Percentiles rank a stretch among this genome's conserved stretches.
Conservation (phyloP, 2,113 vertebrate genomes). For the Perca flavescens region DNA sequence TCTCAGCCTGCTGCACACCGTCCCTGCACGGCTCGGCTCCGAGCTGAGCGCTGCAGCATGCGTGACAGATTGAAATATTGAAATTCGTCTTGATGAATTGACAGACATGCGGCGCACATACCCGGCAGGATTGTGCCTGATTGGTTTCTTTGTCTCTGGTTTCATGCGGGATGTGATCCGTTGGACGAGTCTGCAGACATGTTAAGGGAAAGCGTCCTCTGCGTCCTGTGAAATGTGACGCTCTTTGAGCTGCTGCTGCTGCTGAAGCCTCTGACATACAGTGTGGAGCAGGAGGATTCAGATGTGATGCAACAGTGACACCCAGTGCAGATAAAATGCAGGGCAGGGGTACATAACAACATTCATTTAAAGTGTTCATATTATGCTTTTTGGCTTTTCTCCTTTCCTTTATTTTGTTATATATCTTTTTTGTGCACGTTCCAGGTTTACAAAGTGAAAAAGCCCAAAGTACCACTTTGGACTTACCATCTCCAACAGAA, state of each 20-base stretch:
- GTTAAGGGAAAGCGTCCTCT: constrained; percentile 8
- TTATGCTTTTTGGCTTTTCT: no score
- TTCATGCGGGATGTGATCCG: constrained; percentile 14
- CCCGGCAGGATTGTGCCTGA: constrained; percentile 41
- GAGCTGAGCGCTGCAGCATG: constrained; percentile 36
- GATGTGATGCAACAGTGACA: constrained; percentile 77
- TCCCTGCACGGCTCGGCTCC: constrained; percentile 7
- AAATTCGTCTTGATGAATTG: constrained; percentile 57
- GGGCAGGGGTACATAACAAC: not conserved
- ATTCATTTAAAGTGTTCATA: no score
- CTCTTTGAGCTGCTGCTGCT: not conserved
- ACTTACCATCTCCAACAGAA: no score
- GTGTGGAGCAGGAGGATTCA: constrained; percentile 12
- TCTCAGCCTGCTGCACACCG: not conserved
- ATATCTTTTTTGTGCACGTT: no score
- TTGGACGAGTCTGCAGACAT: constrained; percentile 23
- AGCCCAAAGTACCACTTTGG: no score
- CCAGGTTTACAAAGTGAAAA: no score
- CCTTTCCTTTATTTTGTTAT: no score
- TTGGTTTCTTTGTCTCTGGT: constrained; percentile 28
- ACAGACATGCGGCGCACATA: constrained; percentile 36
- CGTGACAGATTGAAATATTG: constrained; percentile 70
- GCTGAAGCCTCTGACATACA: not conserved
- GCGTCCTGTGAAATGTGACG: constrained; percentile 2
- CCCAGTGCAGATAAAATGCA: constrained; percentile 57